A percentile compares a stretch with the other conserved stretches of the same genome.
These are phyloP conservation scores for Cinara cedri DNA, from an alignment of 2,888 invertebrate genomes.

Conservation along the genomic window DNA sequence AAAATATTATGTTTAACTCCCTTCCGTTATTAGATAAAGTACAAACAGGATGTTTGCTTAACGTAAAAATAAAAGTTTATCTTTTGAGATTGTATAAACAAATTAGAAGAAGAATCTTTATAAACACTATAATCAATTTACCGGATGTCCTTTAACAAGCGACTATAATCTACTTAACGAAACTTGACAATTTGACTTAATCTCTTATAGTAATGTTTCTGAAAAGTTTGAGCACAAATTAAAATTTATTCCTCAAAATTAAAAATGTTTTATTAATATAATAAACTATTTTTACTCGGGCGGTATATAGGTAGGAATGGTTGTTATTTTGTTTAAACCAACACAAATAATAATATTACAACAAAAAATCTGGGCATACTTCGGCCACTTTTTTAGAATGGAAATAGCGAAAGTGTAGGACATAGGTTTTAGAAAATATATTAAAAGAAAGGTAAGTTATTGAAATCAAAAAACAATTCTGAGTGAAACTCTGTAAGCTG, in stretches of 20 bases:
- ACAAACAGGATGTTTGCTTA: background rate
- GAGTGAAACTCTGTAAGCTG: no score
- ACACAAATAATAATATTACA: no score
- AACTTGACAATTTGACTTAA: background rate
- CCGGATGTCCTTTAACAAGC: background rate
- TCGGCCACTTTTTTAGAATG: no score
- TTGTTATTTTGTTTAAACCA: no score
- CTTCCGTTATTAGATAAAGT: background rate
- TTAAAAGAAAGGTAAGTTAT: no score
- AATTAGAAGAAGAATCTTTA: background rate
- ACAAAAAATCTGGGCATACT: no score
- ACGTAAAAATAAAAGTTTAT: background rate
- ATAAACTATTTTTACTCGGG: background rate
- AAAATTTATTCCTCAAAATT: background rate
- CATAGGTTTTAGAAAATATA: no score
- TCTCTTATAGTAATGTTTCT: background rate
- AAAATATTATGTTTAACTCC: background rate
- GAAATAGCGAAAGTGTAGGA: no score
- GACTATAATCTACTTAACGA: background rate
- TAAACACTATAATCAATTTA: background rate
- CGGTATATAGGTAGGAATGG: background rate
- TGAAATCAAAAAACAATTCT: no score
- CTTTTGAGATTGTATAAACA: background rate
- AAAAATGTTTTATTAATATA: background rate
- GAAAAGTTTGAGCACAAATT: background rate